Percentiles rank a stretch among this genome's conserved stretches.
Evolutionary conservation across 2,113 vertebrate species (phyloP).

Genomic region (Pycnonotus jocosus): DNA sequence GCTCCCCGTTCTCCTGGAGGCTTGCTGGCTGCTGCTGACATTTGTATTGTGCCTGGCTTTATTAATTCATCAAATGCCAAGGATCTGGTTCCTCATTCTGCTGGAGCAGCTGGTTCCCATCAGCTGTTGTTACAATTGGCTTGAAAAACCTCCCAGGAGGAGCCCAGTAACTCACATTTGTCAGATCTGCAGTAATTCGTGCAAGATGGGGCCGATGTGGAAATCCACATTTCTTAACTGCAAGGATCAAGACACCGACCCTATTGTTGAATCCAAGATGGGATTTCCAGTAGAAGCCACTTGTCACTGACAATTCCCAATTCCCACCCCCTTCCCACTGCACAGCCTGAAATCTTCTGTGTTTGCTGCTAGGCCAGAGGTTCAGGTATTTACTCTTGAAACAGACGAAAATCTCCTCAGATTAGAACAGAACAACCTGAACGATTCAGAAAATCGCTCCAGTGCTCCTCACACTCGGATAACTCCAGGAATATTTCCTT

Average conservation of each 20-base stretch:
- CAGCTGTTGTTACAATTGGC: slow-evolving; percentile 56
- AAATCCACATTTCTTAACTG: slow-evolving; percentile 41
- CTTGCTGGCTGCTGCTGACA: slow-evolving; percentile 40
- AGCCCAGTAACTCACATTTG: slow-evolving; percentile 21
- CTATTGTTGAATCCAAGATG: slow-evolving; percentile 16
- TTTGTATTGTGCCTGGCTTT: slow-evolving; percentile 52
- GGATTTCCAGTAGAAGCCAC: not conserved
- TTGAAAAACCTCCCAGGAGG: slow-evolving; percentile 44
- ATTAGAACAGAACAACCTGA: not conserved
- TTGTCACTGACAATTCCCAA: not conserved
- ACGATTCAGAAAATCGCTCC: not conserved
- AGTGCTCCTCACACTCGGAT: not conserved
- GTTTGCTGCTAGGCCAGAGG: not conserved
- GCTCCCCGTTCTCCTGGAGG: not conserved
- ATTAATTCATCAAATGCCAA: slow-evolving; percentile 62
- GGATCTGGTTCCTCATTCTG: slow-evolving; percentile 55
- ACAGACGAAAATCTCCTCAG: not conserved
- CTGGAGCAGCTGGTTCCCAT: slow-evolving; percentile 61
- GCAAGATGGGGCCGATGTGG: slow-evolving; percentile 30
- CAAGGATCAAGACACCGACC: not conserved
- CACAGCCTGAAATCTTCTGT: not conserved
- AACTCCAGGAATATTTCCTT: not conserved
- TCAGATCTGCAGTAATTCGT: slow-evolving; percentile 38
- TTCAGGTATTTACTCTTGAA: not conserved
- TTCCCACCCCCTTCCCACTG: not conserved